Evolutionary conservation across 2,113 vertebrate species (phyloP), one percentile per base, ranked within the genome.

Genomic region (Porphyrio hochstetteri): DNA sequence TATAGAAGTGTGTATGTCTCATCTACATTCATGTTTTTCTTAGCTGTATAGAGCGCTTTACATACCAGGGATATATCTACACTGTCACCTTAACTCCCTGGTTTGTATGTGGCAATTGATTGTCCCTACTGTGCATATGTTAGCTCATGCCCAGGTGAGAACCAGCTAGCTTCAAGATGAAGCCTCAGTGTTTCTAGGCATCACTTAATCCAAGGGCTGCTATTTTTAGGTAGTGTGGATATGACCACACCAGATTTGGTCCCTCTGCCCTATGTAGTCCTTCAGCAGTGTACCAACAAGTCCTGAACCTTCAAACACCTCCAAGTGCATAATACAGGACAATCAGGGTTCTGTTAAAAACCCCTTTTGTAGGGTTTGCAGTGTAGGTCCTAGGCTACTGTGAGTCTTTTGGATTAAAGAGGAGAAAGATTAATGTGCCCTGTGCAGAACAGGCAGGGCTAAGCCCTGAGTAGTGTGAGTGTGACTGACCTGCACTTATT

Each of bases 401-500:
- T 29, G 16, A 50, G 17, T 59, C 20, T 85, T 76, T 25, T 28
- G 12, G 12, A 10, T 53, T 82, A 12, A 68, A 91, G 31, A 76
- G 24, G 17, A 71, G 35, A 71, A 79, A 46, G 20, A 16, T 35
- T 11, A 44, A 18, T 7, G 4, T 65, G 19, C 21, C 18, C 12
- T 74, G 0, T 53, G 64, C 17, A 18, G 33, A 65, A 35, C 44
- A 17, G 42, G 9, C n/a, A 59, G 13, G 38, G 55, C 27, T 65
- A 13, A 13, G 29, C 31, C 8, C 52, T 71, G 36, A 55, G 61
- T 10, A 61, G 16, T 29, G 12, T 55, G 36, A 80, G 16, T 24
- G 10, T 28, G 33, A 52, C 24, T 23, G 42, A 0, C 23, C 35
- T 25, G 31, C 15, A 14, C 15, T 20, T 68, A 0, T 56, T 69